phyloP scores from a whole-genome alignment of 2,797 vertebrate genomes.

The Ctenosaura bakeri region DNA sequence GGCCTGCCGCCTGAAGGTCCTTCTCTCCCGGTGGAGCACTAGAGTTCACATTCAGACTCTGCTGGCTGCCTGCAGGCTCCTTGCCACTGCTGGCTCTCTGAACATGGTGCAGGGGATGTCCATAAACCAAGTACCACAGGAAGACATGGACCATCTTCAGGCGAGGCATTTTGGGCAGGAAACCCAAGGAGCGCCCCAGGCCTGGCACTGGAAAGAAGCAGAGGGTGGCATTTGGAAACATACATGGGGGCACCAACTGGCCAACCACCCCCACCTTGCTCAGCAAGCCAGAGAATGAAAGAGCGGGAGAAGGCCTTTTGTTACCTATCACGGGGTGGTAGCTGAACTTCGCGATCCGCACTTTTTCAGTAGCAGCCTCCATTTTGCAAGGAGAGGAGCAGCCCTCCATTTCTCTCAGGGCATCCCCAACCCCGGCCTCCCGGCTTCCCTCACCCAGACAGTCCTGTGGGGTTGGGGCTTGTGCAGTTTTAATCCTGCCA shows the following conservation, averaged over 20 bases:
- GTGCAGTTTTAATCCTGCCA: slow-evolving; percentile 78
- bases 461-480: slow-evolving; percentile 67
- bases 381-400: slow-evolving; percentile 45
- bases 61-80: background rate
- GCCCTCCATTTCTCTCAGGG: slow-evolving; percentile 58
- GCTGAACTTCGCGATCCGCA: slow-evolving; percentile 74
- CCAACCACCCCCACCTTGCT: too few relatives aligned
- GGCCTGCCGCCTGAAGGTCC: slow-evolving; percentile 35
- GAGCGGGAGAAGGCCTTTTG: background rate
- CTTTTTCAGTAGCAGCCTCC: slow-evolving; percentile 75
- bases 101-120: slow-evolving; percentile 80
- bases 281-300: too few relatives aligned
- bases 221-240: background rate
- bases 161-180: slow-evolving; percentile 96
- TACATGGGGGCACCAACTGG: too few relatives aligned
- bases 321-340: slow-evolving; percentile 90
- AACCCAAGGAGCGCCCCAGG: slow-evolving; percentile 89
- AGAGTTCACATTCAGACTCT: background rate
- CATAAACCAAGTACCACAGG: slow-evolving; percentile 93
- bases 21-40: slow-evolving; percentile 32
- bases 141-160: slow-evolving; percentile 89
- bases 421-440: slow-evolving; percentile 67
- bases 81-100: slow-evolving; percentile 22
- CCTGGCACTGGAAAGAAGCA: slow-evolving; percentile 85
- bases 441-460: slow-evolving; percentile 75